phyloP scores from a whole-genome alignment of 2,113 vertebrate species.

The Illadopsis cleaveri region DNA sequence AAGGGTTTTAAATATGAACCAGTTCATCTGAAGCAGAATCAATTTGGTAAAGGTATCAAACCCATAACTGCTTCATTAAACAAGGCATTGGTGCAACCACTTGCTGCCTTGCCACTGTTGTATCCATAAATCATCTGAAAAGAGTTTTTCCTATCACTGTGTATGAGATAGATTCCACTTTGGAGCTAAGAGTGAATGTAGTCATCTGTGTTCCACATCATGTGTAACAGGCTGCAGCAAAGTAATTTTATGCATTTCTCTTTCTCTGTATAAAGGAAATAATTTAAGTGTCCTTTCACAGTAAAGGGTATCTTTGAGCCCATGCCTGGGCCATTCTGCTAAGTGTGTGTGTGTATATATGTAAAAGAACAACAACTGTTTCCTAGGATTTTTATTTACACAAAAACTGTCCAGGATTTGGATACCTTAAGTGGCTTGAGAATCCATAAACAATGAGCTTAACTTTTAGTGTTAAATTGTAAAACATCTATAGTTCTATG shows the following conservation, averaged over 20 bases:
- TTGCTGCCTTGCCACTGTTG: background rate
- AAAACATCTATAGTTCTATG: background rate
- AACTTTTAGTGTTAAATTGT: background rate
- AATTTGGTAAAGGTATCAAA: constrained; percentile 41
- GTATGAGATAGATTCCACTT: background rate
- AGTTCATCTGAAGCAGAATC: constrained; percentile 26
- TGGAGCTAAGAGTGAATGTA: background rate
- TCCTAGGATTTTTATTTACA: background rate
- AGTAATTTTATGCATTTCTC: background rate
- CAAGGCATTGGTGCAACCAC: background rate
- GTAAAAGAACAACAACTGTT: background rate
- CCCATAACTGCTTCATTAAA: constrained; percentile 11
- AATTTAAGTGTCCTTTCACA: background rate
- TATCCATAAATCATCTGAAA: background rate
- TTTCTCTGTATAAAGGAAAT: background rate
- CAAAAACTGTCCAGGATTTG: background rate
- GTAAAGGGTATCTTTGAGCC: background rate
- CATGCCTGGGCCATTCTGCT: background rate
- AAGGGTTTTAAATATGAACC: constrained; percentile 58
- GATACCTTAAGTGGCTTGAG: background rate
- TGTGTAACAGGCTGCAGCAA: background rate
- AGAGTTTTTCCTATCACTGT: background rate
- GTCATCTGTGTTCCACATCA: background rate
- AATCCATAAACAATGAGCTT: background rate
- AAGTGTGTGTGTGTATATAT: background rate